These are phyloP conservation scores for Cottus gobio DNA, from an alignment of 2,113 vertebrate species.

Conservation along the genomic window DNA sequence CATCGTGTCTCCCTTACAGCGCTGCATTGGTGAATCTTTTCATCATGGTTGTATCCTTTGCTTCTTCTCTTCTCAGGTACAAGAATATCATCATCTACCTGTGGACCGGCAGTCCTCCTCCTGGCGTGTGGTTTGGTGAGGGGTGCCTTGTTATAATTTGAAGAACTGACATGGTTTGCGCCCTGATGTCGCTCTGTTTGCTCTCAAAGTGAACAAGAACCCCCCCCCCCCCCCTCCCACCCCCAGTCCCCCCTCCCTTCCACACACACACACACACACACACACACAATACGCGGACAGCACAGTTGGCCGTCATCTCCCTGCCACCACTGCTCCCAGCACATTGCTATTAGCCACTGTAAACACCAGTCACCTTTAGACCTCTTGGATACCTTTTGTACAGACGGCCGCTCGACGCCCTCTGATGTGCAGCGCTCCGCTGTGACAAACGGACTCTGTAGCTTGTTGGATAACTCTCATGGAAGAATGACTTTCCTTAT, in stretches of 20 bases:
- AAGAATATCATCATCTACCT: slow-evolving; percentile 93
- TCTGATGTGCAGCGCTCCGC: slow-evolving; percentile 36
- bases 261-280: neutral
- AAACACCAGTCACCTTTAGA: slow-evolving; percentile 87
- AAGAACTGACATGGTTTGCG: slow-evolving; percentile 89
- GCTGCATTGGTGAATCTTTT: neutral
- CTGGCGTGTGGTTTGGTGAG: slow-evolving; percentile 91
- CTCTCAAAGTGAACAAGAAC: slow-evolving; percentile 91
- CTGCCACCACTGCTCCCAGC: slow-evolving; percentile 86
- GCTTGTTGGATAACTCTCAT: slow-evolving; percentile 79
- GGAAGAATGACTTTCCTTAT: slow-evolving; percentile 71
- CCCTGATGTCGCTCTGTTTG: slow-evolving; percentile 64
- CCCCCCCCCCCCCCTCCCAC: slow-evolving; percentile 21
- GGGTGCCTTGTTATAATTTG: slow-evolving; percentile 93
- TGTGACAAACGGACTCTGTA: slow-evolving; percentile 70
- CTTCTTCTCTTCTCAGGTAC: slow-evolving; percentile 88
- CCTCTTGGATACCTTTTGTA: slow-evolving; percentile 82
- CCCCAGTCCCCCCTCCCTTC: neutral
- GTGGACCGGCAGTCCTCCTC: slow-evolving; percentile 92
- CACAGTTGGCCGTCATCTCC: slow-evolving; percentile 89
- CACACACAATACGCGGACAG: slow-evolving; percentile 84
- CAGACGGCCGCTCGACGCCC: slow-evolving; percentile 48
- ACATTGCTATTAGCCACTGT: slow-evolving; percentile 86
- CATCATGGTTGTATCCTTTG: neutral
- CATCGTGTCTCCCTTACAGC: neutral